Evolutionary conservation across 2,888 invertebrate species (phyloP).

Genomic region (Drosophila rellima): DNA sequence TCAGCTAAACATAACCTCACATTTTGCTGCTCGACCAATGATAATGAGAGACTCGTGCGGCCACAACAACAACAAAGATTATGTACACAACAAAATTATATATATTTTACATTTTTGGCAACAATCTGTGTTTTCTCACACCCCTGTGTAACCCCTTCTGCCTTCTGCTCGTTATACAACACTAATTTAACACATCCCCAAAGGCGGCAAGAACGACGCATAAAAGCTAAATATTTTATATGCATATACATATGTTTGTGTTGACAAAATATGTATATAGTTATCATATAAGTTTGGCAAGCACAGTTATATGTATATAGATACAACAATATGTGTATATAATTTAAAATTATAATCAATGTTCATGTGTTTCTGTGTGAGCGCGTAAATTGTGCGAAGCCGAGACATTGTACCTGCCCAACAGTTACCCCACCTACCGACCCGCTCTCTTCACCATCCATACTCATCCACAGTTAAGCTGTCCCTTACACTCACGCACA

Average conservation of each 20-base stretch:
- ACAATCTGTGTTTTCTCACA: constrained; percentile 33
- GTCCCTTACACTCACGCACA: constrained; percentile 56
- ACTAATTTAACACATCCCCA: constrained; percentile 74
- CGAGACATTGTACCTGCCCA: constrained; percentile 70
- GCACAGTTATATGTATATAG: constrained; percentile 61
- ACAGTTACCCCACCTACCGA: neutral
- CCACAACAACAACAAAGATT: constrained; percentile 5
- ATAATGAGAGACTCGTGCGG: constrained; percentile 22
- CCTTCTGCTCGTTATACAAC: constrained; percentile 61
- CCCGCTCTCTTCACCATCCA: constrained; percentile 3
- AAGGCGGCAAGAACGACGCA: constrained; percentile 66
- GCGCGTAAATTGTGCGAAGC: constrained; percentile 78
- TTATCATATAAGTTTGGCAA: constrained; percentile 69
- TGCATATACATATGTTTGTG: constrained; percentile 34
- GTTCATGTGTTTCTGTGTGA: constrained; percentile 56
- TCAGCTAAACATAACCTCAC: constrained; percentile 38
- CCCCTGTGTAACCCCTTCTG: constrained; percentile 30
- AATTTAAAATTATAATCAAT: constrained; percentile 84
- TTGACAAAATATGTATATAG: constrained; percentile 41
- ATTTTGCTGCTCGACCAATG: constrained; percentile 16
- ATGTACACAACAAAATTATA: constrained; percentile 16
- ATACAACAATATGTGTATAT: constrained; percentile 53
- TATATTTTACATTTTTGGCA: constrained; percentile 59
- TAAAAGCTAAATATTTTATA: constrained; percentile 76
- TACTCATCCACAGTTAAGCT: constrained; percentile 52